Percentiles rank a stretch among this genome's conserved stretches.
phyloP scores from a whole-genome alignment of 2,113 vertebrate genomes.

The Puma concolor region DNA sequence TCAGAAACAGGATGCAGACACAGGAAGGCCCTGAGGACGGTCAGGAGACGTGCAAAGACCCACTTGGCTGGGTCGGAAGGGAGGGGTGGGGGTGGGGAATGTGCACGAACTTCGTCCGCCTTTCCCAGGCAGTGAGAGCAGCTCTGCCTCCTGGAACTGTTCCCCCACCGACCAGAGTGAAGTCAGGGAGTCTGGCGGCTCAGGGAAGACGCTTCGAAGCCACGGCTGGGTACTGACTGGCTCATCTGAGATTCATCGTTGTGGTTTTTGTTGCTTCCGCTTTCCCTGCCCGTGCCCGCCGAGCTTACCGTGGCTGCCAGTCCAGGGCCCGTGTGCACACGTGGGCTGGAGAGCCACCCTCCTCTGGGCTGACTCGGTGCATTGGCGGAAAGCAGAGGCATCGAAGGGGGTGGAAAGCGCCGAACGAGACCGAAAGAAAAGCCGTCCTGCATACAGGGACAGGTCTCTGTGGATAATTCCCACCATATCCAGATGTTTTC shows the following conservation, averaged over 20 bases:
- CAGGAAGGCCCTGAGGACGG: background rate
- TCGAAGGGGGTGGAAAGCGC: background rate
- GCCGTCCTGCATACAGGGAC: background rate
- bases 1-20: background rate
- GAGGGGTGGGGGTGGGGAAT: background rate
- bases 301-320: background rate
- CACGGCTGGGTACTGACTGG: background rate
- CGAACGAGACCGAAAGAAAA: background rate
- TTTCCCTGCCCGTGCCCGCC: fast-evolving
- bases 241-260: background rate
- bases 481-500: background rate
- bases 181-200: background rate
- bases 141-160: background rate
- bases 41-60: background rate
- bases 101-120: too few species aligned
- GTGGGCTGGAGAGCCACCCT: background rate
- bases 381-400: background rate
- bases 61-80: too few species aligned
- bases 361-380: background rate
- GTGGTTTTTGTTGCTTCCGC: background rate
- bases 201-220: background rate
- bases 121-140: too few species aligned
- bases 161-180: background rate
- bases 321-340: background rate
- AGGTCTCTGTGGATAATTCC: background rate